Evolutionary conservation across 2,888 invertebrate genomes (phyloP), one percentile per base, ranked within the genome.

Genomic region (Eutolmus rufibarbis): DNA sequence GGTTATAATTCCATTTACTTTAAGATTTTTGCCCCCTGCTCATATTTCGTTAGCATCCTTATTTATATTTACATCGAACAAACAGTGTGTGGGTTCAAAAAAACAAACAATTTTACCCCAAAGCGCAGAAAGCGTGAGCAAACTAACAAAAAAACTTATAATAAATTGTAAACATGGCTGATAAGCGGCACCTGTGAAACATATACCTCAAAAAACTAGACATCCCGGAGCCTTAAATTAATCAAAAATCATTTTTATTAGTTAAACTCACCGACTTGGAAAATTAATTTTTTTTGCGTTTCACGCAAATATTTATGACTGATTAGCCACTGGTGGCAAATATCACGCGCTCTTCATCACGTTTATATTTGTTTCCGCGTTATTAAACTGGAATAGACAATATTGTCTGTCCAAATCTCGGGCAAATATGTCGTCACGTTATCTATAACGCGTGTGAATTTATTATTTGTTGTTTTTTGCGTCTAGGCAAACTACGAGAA

Each of bases 401-500:
- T 66, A 23, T 66, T 28, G 66, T 66, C 66, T 19, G 66, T 66
- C 66, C 66, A 66, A 79, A 51, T 79, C 79, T 79, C 5, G 19
- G 43, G 23, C 51, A 79, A 79, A 79, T 51, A 79, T 23, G 16
- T 66, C 66, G 28, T 66, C 66, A 28, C 9, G 66, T 66, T 57
- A 57, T 82, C 76, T 82, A 57, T 82, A 56, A 37, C n/a, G 16
- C 34, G 81, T 19, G 19, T 56, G 66, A 40, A 84, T 43, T 74
- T 74, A 56, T 74, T 74, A 19, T 56, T 87, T 85, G 81, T 19
- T 82, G 46, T 51, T n/a, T 82, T 82, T 56, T 9, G 23, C n/a
- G 74, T 76, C 82, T 89, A 74, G 34, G 76, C 76, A 76, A 40
- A 76, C 40, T 92, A 91, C 37, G 91, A 91, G 5, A 78, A 81